Conservation (phyloP, 1,140 invertebrate species). For the Aphelenchoides besseyi region DNA sequence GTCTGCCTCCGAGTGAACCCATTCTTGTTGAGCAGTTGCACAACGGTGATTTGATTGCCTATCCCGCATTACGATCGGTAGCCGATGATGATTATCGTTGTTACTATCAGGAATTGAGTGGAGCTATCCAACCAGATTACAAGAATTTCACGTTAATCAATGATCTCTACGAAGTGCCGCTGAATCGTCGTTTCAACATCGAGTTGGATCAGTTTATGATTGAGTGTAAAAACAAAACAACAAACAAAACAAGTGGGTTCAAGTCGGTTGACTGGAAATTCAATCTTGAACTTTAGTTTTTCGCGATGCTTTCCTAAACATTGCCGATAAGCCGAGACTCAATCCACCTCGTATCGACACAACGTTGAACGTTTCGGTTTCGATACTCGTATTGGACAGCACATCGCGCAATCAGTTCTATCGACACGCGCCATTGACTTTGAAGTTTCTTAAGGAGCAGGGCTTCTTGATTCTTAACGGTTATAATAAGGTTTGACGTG, state of each 20-base stretch:
- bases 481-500: conserved; percentile 9
- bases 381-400: conserved; percentile 12
- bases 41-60: background rate
- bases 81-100: background rate
- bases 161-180: background rate
- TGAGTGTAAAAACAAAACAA: conserved; percentile 13
- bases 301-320: conserved; percentile 9
- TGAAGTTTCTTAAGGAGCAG: conserved; percentile 17
- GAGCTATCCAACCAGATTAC: conserved; percentile 2
- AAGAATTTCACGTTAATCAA: background rate
- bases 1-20: background rate
- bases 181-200: background rate
- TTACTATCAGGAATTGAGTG: conserved; percentile 1
- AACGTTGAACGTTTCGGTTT: conserved; percentile 5
- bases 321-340: background rate
- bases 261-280: background rate
- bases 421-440: background rate
- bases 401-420: conserved; percentile 11
- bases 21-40: background rate
- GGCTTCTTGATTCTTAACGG: background rate
- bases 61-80: background rate
- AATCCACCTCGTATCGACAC: background rate
- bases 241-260: background rate
- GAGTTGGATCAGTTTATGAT: conserved; percentile 8
- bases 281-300: background rate